These are phyloP conservation scores for Lagocephalus sceleratus DNA, from an alignment of 2,797 vertebrate species.

Conservation along the genomic window DNA sequence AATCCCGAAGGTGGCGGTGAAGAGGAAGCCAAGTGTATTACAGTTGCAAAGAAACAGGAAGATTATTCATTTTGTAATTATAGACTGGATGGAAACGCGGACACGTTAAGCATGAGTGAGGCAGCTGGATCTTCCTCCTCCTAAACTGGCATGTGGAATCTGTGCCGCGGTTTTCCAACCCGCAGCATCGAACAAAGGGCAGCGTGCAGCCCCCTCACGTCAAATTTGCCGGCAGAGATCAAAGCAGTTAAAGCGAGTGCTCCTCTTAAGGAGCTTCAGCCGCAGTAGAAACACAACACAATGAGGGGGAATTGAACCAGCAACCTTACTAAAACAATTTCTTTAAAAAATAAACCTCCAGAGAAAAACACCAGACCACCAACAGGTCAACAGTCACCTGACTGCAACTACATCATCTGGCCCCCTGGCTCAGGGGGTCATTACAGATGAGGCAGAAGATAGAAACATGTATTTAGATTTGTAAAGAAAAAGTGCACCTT, in stretches of 20 bases:
- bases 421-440: too few species aligned
- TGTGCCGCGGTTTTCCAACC: slow-evolving; percentile 28
- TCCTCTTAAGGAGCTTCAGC: slow-evolving; percentile 2
- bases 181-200: slow-evolving; percentile 19
- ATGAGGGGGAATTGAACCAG: slow-evolving; percentile 9
- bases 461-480: too few species aligned
- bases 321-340: not conserved
- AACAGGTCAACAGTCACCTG: not conserved
- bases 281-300: slow-evolving; percentile 10
- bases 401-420: not conserved
- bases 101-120: not conserved
- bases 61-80: too few species aligned
- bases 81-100: not conserved
- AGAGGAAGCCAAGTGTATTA: too few species aligned
- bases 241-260: slow-evolving; percentile 23
- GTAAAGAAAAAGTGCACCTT: too few species aligned
- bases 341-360: not conserved
- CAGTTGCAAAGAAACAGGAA: too few species aligned
- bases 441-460: too few species aligned
- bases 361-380: not conserved
- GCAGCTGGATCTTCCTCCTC: slow-evolving; percentile 2
- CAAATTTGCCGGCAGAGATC: slow-evolving; percentile 38
- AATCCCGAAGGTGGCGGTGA: not conserved
- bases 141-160: slow-evolving; percentile 19
- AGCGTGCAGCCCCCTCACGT: slow-evolving; percentile 31